A percentile compares a stretch with the other conserved stretches of the same genome.
Evolutionary conservation across 2,797 vertebrate species (phyloP).

Genomic region (Poeciliopsis infans): DNA sequence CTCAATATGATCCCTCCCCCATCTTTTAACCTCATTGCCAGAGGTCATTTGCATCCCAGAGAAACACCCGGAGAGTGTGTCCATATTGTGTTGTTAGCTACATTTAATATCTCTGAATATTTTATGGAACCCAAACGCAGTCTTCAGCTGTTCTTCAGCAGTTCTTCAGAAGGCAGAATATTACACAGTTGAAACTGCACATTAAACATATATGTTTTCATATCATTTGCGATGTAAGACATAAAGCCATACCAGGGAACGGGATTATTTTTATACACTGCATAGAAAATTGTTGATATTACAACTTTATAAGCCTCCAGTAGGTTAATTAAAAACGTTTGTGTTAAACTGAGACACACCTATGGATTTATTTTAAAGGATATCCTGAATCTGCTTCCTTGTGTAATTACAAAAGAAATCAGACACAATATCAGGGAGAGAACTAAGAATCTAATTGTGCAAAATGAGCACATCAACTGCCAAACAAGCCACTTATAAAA

Average conservation of each 20-base stretch:
- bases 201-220: background rate
- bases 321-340: background rate
- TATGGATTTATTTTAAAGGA: background rate
- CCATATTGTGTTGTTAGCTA: conserved; percentile 61
- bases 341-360: background rate
- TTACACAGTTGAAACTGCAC: conserved; percentile 9
- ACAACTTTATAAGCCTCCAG: background rate
- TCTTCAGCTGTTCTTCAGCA: conserved; percentile 32
- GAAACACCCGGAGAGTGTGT: conserved; percentile 37
- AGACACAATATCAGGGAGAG: background rate
- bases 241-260: background rate
- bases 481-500: background rate
- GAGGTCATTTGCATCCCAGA: conserved; percentile 50
- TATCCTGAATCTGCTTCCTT: background rate
- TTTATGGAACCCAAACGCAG: conserved; percentile 65
- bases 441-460: background rate
- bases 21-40: conserved; percentile 26
- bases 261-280: background rate
- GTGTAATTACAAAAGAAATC: background rate
- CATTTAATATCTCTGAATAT: conserved; percentile 70
- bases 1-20: conserved; percentile 10
- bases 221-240: background rate
- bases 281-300: background rate
- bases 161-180: conserved; percentile 31
- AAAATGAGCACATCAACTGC: background rate